A percentile compares a stretch with the other conserved stretches of the same genome.
These are phyloP conservation scores for Quiscalus mexicanus DNA, from an alignment of 2,113 vertebrate species.

Conservation along the genomic window DNA sequence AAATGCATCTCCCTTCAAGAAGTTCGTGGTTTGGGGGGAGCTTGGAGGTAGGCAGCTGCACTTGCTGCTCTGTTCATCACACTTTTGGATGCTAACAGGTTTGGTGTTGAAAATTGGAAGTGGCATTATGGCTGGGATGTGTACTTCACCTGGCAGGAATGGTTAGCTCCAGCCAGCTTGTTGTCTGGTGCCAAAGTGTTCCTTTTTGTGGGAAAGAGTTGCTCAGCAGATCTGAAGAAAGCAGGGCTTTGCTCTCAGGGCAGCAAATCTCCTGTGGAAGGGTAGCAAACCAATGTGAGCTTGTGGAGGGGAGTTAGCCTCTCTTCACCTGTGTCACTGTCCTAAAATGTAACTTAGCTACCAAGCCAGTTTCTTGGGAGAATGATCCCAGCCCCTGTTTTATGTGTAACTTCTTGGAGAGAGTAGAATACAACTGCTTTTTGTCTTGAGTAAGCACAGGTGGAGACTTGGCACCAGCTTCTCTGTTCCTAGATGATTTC, in stretches of 20 bases:
- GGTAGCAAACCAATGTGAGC: neutral
- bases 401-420: neutral
- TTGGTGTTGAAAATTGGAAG: neutral
- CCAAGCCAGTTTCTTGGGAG: neutral
- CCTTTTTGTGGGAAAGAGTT: neutral
- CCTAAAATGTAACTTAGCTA: neutral
- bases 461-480: neutral
- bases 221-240: neutral
- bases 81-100: neutral
- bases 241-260: neutral
- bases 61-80: neutral
- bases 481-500: neutral
- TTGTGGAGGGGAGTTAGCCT: neutral
- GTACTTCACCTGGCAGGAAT: neutral
- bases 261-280: neutral
- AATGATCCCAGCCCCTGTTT: neutral
- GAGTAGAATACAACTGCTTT: neutral
- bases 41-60: neutral
- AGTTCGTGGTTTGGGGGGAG: rapidly evolving
- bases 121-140: rapidly evolving
- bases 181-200: neutral
- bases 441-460: neutral
- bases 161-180: neutral
- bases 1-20: neutral
- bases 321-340: neutral